A percentile compares a stretch with the other conserved stretches of the same genome.
Evolutionary conservation across 2,113 vertebrate genomes (phyloP).

Genomic region (Solenodon paradoxus): DNA sequence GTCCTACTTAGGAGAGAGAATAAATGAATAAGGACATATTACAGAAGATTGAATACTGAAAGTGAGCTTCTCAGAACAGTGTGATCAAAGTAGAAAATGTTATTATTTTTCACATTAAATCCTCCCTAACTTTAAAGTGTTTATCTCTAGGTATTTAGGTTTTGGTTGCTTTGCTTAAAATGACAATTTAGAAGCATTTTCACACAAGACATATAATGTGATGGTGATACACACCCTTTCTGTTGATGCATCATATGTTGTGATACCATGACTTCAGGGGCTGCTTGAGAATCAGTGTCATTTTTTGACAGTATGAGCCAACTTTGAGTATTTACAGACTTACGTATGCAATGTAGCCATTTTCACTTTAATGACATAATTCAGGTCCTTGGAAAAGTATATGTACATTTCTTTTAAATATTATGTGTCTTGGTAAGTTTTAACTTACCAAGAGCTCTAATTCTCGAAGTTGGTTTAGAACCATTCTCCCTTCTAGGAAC

Average conservation of each 20-base stretch:
- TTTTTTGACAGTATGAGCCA: not conserved
- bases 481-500: not conserved
- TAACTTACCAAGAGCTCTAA: not conserved
- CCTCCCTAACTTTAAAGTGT: not conserved
- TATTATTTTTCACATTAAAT: not conserved
- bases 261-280: not conserved
- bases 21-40: not conserved
- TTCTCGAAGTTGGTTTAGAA: not conserved
- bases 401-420: not conserved
- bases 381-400: not conserved
- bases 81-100: not conserved
- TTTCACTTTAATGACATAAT: not conserved
- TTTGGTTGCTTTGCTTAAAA: not conserved
- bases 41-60: not conserved
- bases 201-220: not conserved
- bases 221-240: not conserved
- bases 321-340: not conserved
- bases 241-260: not conserved
- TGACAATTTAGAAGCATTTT: not conserved
- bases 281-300: not conserved
- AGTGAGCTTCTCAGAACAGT: not conserved
- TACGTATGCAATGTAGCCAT: not conserved
- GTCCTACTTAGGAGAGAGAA: not conserved
- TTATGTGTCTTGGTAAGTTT: not conserved
- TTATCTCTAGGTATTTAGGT: not conserved